These are phyloP conservation scores for Erebia ligea DNA, from an alignment of 2,888 invertebrate species.

Conservation along the genomic window DNA sequence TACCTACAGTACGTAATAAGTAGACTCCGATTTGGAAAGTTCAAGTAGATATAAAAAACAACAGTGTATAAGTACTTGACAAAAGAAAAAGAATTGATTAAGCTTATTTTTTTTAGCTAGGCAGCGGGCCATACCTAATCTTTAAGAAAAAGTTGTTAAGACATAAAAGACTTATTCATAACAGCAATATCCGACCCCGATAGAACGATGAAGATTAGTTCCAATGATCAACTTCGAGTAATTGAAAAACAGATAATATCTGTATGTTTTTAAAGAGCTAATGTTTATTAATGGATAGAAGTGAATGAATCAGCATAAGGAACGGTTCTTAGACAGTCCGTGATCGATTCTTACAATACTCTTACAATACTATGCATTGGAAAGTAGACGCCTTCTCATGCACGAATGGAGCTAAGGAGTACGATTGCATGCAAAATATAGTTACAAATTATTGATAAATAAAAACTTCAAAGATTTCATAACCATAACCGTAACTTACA, in stretches of 20 bases:
- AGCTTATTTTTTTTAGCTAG: background rate
- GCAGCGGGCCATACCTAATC: background rate
- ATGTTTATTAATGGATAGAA: constrained; percentile 47
- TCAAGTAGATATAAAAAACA: background rate
- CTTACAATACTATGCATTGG: constrained; percentile 50
- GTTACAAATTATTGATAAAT: too few relatives aligned
- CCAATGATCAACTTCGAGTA: constrained; percentile 20
- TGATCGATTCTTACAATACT: constrained; percentile 56
- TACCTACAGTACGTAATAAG: background rate
- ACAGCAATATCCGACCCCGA: background rate
- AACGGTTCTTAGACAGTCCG: constrained; percentile 55
- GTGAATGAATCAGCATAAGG: constrained; percentile 55
- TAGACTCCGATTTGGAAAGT: background rate
- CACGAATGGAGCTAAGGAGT: background rate
- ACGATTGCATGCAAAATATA: background rate
- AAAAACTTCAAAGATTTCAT: too few relatives aligned
- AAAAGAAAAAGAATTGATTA: background rate
- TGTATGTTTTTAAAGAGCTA: constrained; percentile 25
- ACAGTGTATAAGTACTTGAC: too few relatives aligned
- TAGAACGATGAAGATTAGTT: constrained; percentile 20
- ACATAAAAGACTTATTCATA: background rate
- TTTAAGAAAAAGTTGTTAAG: background rate
- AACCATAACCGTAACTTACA: background rate
- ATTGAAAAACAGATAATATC: constrained; percentile 24
- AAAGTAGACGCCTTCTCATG: constrained; percentile 54